Evolutionary conservation across 2,888 invertebrate genomes (phyloP).

Genomic region (Scaptomyza tumidula): DNA sequence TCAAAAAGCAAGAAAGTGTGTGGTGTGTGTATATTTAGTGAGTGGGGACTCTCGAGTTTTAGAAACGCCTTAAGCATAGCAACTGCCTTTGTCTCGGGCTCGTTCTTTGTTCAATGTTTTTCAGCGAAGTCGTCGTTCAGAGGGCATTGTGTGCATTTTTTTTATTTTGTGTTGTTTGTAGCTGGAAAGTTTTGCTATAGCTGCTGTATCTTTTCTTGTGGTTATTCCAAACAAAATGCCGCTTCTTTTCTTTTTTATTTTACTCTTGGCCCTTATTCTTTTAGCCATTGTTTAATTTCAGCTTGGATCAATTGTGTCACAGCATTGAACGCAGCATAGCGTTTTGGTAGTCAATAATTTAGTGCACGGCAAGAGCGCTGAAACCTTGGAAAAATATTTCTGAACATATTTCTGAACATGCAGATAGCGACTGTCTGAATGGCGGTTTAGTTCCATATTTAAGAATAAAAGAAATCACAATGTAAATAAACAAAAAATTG

Average conservation of each 20-base stretch:
- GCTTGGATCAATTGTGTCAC: slow-evolving; percentile 63
- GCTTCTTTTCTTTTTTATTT: slow-evolving; percentile 47
- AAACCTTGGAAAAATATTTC: neutral
- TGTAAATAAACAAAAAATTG: neutral
- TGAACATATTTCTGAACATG: slow-evolving; percentile 3
- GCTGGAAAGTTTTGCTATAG: slow-evolving; percentile 31
- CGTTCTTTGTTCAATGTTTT: slow-evolving; percentile 69
- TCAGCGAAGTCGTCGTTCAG: slow-evolving; percentile 24
- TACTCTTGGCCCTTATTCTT: slow-evolving; percentile 52
- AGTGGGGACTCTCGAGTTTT: slow-evolving; percentile 61
- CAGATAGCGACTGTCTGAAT: neutral
- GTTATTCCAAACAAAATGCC: slow-evolving; percentile 50
- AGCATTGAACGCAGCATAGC: slow-evolving; percentile 47
- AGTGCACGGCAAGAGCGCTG: slow-evolving; percentile 34
- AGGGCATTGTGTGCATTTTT: slow-evolving; percentile 67
- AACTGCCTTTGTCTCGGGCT: slow-evolving; percentile 71
- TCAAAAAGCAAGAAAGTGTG: slow-evolving; percentile 9
- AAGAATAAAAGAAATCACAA: neutral
- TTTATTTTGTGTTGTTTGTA: slow-evolving; percentile 47
- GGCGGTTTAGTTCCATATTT: neutral
- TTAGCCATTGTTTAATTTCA: slow-evolving; percentile 42
- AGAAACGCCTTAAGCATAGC: slow-evolving; percentile 68
- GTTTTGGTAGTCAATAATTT: slow-evolving; percentile 67
- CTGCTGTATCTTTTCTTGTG: slow-evolving; percentile 56
- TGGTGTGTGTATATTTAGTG: slow-evolving; percentile 30